These are phyloP conservation scores for Thereva unica DNA, from an alignment of 2,888 invertebrate species.

Conservation along the genomic window DNA sequence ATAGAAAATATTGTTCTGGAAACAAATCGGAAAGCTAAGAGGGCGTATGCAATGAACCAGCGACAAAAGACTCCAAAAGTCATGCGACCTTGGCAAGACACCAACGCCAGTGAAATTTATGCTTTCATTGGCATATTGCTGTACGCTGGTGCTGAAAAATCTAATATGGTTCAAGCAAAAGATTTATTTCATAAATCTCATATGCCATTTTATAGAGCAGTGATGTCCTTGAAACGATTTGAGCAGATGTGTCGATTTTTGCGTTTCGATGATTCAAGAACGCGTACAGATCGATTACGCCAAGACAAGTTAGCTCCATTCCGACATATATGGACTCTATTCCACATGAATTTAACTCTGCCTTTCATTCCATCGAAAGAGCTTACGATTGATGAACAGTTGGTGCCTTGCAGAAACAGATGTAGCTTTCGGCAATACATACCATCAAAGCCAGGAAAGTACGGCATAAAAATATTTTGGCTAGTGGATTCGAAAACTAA, in stretches of 20 bases:
- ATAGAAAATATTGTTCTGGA: constrained; percentile 4
- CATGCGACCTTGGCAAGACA: constrained; percentile 1
- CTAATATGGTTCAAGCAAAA: background rate
- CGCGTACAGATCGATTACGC: constrained; percentile 13
- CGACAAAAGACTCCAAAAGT: background rate
- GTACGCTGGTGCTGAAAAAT: constrained; percentile 18
- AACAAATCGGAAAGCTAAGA: constrained; percentile 12
- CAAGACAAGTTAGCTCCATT: constrained; percentile 18
- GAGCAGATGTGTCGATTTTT: constrained; percentile 22
- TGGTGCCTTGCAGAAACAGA: constrained; percentile 37
- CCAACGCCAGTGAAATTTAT: background rate
- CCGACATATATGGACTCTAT: too few species aligned
- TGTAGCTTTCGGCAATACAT: constrained; percentile 13
- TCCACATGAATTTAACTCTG: too few species aligned
- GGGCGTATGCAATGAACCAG: background rate
- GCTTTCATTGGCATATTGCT: constrained; percentile 9
- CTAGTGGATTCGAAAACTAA: constrained; percentile 15
- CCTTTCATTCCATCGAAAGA: constrained; percentile 7
- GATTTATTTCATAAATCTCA: background rate
- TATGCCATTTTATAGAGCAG: constrained; percentile 21
- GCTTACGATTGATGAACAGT: constrained; percentile 31
- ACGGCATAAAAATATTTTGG: constrained; percentile 36
- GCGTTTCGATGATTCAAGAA: constrained; percentile 23
- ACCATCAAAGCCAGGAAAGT: constrained; percentile 29
- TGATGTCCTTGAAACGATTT: constrained; percentile 26